Conservation (phyloP, 2,888 invertebrate genomes). For the Ptycholaimellus sp. region DNA sequence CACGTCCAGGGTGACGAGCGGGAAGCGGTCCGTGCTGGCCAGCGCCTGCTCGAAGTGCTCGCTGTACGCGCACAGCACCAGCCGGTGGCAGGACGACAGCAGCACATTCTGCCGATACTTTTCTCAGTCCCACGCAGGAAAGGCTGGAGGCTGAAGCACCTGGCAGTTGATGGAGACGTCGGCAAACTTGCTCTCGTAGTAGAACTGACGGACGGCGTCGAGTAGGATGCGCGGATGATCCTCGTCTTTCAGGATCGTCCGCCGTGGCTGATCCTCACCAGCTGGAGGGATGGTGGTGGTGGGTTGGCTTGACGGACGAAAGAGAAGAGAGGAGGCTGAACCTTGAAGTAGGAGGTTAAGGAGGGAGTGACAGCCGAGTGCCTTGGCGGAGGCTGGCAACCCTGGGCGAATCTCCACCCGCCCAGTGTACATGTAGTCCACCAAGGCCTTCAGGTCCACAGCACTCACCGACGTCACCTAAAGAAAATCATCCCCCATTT, state of each 20-base stretch:
- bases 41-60: constrained; percentile 8
- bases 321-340: background rate
- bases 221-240: constrained; percentile 9
- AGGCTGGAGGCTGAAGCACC: background rate
- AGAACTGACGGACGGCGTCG: constrained; percentile 8
- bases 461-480: constrained; percentile 6
- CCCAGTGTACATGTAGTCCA: constrained; percentile 11
- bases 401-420: constrained; percentile 2
- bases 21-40: constrained; percentile 1
- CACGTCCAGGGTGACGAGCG: constrained; percentile 7
- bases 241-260: constrained; percentile 8
- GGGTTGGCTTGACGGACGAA: background rate
- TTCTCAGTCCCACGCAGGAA: background rate
- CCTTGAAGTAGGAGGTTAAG: background rate
- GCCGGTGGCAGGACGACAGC: constrained; percentile 7
- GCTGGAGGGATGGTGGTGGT: background rate
- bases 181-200: constrained; percentile 8
- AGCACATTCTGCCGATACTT: constrained; percentile 6
- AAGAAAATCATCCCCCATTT: background rate
- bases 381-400: constrained; percentile 3
- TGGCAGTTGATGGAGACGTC: constrained; percentile 9
- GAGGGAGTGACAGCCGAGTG: constrained; percentile 5
- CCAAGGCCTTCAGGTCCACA: constrained; percentile 7
- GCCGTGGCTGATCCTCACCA: no score
- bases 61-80: constrained; percentile 9